Evolutionary conservation across 2,113 vertebrate species (phyloP), one percentile per base, ranked within the genome.

Genomic region (Damaliscus lunatus): DNA sequence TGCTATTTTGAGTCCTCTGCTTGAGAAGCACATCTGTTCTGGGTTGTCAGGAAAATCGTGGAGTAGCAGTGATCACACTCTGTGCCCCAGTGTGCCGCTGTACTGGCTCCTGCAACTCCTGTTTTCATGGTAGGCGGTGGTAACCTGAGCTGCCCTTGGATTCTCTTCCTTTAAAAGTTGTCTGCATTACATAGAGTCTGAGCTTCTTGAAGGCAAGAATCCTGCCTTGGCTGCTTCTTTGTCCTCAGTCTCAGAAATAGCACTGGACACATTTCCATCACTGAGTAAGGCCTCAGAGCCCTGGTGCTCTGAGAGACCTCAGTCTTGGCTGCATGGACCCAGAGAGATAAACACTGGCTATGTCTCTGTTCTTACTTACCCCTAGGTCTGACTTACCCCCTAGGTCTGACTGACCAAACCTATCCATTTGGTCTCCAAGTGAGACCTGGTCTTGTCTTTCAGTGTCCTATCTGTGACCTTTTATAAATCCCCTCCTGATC

Each of bases 41-140:
- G 77, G 12, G 52, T 11, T n/a, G 9, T 59, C 36, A 14, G 62
- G 36, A 74, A 25, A 59, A 67, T 7, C 3, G 1, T 0, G 3
- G 52, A 21, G 19, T 3, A 8, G 78, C 31, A 7, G 40, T 0
- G 17, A 0, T 14, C 40, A 12, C 14, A 40, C 25, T 23, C 29
- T 60, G 31, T 12, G 3, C 6, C 3, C 2, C 6, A 29, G 11
- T 19, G 50, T 21, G 19, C 27, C 5, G 10, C 27, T 7, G 40
- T 83, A 10, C 85, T 36, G 50, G 6, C 50, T 50, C 27, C 1
- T 16, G 4, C 31, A 33, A 5, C 43, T 7, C 1, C 0, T 33
- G 6, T 43, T 55, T 29, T 4, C 2, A 1, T 15, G 36, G 40
- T 33, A 43, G 36, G 17, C 1, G 1, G 0, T 74, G 64, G 16